Conservation (phyloP, 2,888 invertebrate species). For the Acanthoscelides obtectus region DNA sequence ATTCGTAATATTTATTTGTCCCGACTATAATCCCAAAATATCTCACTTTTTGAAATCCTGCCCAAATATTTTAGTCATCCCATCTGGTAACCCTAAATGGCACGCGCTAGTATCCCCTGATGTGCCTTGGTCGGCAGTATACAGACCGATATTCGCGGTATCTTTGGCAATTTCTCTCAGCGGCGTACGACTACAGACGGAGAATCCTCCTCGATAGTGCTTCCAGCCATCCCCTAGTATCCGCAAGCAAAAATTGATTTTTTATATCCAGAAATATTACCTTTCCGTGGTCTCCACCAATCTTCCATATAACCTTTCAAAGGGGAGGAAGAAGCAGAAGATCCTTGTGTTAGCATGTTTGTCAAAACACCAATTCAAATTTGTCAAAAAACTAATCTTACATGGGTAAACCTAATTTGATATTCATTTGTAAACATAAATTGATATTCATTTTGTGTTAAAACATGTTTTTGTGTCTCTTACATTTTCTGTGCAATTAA, state of each 20-base stretch:
- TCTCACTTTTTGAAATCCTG: too few relatives aligned
- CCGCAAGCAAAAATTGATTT: neutral
- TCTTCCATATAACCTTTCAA: slow-evolving; percentile 98
- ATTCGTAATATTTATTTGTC: too few relatives aligned
- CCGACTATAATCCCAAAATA: too few relatives aligned
- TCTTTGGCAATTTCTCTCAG: too few relatives aligned
- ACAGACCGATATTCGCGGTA: too few relatives aligned
- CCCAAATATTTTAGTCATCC: too few relatives aligned
- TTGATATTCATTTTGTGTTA: neutral
- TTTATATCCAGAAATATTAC: slow-evolving; percentile 48
- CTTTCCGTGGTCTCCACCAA: slow-evolving; percentile 97
- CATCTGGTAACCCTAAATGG: too few relatives aligned
- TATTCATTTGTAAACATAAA: neutral
- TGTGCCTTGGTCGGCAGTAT: too few relatives aligned
- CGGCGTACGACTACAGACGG: too few relatives aligned
- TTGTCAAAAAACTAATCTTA: neutral
- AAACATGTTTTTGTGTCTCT: neutral
- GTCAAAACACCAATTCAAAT: neutral
- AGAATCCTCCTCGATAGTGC: too few relatives aligned
- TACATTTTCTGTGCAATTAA: neutral
- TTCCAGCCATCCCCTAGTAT: too few relatives aligned
- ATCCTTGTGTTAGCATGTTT: slow-evolving; percentile 52
- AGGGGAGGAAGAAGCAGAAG: slow-evolving; percentile 73
- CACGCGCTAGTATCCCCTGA: too few relatives aligned
- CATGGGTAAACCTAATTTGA: neutral